Percentiles rank a stretch among this genome's conserved stretches.
Evolutionary conservation across 2,113 vertebrate species (phyloP).

Genomic region (Hemichromis elongatus): DNA sequence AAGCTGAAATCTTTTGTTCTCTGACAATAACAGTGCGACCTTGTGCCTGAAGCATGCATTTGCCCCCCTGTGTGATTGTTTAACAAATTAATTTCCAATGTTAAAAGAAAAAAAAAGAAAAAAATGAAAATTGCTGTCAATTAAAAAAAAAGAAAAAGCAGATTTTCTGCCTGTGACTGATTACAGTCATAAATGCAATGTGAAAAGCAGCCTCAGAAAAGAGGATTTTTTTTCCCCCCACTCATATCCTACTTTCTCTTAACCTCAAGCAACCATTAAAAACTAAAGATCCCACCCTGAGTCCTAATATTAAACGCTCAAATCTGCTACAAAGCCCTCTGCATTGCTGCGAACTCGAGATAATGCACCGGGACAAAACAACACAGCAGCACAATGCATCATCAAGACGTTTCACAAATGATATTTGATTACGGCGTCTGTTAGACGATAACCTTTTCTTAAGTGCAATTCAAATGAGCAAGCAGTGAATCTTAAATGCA

Average conservation of each 20-base stretch:
- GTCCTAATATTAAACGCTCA: not conserved
- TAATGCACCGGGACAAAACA: not conserved
- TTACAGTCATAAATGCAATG: not conserved
- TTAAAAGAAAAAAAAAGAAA: not conserved
- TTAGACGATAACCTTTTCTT: not conserved
- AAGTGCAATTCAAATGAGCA: not conserved
- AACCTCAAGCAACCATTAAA: not conserved
- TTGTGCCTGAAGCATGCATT: constrained; percentile 12
- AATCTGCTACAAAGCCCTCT: not conserved
- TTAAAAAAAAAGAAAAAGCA: not conserved
- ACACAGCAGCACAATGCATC: not conserved
- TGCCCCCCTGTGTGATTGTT: not conserved
- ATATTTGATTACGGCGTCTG: not conserved
- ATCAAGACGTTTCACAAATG: not conserved
- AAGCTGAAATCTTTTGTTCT: constrained; percentile 39
- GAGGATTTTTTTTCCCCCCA: not conserved
- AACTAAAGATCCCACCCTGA: not conserved
- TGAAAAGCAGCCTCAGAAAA: not conserved
- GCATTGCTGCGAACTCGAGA: not conserved
- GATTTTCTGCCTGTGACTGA: not conserved
- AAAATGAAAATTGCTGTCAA: not conserved
- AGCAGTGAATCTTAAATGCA: not conserved
- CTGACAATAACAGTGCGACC: constrained; percentile 21
- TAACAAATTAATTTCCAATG: not conserved
- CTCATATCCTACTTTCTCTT: not conserved